Base-by-base conservation (phyloP, 64 coral and sea anemone genomes). In the Montipora foliosa region DNA sequence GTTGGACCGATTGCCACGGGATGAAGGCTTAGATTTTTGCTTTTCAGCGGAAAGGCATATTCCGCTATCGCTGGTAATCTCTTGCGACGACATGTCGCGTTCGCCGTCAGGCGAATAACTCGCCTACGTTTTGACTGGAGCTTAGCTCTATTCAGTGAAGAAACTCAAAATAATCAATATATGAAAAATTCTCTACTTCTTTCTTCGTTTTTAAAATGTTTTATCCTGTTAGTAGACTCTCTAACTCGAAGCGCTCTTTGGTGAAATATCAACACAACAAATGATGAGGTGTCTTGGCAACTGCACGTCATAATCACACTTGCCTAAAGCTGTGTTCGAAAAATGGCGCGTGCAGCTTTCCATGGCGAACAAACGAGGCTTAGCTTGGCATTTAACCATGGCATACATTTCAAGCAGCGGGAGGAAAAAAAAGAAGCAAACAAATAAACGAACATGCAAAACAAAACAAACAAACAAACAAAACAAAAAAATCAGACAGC, bases 41-140 rank as follows among this genome's bases (percentile, higher is more conserved):
- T 61, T 81, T 6, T 13, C 79, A 21, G 21, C 10, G 11, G 55
- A 60, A 61, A 81, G 79, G 57, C 79, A 61, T 37, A 81, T 81
- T 29, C 79, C 79, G 24, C 79, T 81, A 49, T 81, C 79, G 20
- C 79, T 81, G 52, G 79, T 60, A 49, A 61, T 61, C 3, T 81
- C 37, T 29, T 61, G 8, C 79, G 21, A 80, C 78, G 79, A 53
- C 79, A 81, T 81, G 53, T 60, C 10, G 79, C 9, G 53, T 53
- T 81, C 53, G 53, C 51, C 24, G 21, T 49, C 13, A 4, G 19
- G 51, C 21, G 53, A 52, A 19, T 6, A 49, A 50, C 45, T 16
- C 79, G 22, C 52, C n/a, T 22, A 25, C 37, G 4, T 7, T 55
- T 11, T n/a, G 10, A 19, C 49, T 22, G 17, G 2, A 5, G 47